These are phyloP conservation scores for Stenoptilia bipunctidactyla DNA, from an alignment of 2,888 invertebrate species.

Conservation along the genomic window DNA sequence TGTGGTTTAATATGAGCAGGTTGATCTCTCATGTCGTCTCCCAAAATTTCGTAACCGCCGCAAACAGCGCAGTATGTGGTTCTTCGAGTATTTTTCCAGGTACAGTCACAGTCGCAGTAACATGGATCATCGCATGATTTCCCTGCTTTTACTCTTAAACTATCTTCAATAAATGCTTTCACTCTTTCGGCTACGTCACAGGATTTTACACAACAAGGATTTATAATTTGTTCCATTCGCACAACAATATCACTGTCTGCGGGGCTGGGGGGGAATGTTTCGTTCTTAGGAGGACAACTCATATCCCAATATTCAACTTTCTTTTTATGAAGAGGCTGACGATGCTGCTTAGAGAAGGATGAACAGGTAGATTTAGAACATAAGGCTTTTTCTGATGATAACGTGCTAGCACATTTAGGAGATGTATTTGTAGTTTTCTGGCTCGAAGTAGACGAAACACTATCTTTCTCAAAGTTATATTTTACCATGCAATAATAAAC, in stretches of 20 bases:
- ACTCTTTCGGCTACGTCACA: conserved; percentile 48
- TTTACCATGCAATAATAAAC: conserved; percentile 57
- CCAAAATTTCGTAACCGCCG: conserved; percentile 54
- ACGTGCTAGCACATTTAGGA: neutral
- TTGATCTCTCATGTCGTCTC: conserved; percentile 40
- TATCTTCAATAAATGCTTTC: conserved; percentile 47
- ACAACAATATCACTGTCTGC: conserved; percentile 48
- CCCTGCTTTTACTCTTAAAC: conserved; percentile 22
- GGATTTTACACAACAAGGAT: conserved; percentile 45
- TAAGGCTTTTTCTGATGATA: neutral
- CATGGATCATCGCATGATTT: conserved; percentile 33
- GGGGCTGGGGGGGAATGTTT: conserved; percentile 33
- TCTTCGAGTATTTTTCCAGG: conserved; percentile 42
- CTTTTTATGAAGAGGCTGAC: conserved; percentile 5
- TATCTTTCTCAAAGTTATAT: conserved; percentile 31
- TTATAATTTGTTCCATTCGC: conserved; percentile 38
- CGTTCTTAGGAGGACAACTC: neutral
- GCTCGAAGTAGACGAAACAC: conserved; percentile 13
- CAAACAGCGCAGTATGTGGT: conserved; percentile 57
- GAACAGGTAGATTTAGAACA: too few species aligned
- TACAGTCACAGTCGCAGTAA: conserved; percentile 55
- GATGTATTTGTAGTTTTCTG: neutral
- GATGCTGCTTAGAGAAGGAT: too few species aligned
- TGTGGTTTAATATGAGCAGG: conserved; percentile 45
- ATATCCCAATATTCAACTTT: neutral